Conservation (phyloP, 92 coral and sea anemone genomes). For the Epizoanthus fatuus region DNA sequence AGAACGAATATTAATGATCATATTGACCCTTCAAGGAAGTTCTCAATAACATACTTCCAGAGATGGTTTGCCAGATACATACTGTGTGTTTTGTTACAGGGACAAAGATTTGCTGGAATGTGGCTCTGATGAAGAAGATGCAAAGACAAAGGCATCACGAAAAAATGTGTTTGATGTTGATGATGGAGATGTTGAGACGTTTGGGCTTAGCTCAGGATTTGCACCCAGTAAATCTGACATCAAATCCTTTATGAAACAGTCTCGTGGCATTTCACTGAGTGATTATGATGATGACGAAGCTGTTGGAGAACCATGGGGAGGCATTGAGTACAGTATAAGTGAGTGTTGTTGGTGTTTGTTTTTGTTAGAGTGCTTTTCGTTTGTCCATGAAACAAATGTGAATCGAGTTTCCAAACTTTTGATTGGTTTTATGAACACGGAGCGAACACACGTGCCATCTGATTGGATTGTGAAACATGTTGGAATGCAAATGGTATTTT, state of each 20-base stretch:
- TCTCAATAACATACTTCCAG: too few relatives aligned
- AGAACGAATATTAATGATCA: too few relatives aligned
- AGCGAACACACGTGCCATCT: too few relatives aligned
- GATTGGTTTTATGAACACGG: too few relatives aligned
- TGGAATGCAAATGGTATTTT: too few relatives aligned
- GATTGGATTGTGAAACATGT: too few relatives aligned
- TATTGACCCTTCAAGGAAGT: too few relatives aligned
- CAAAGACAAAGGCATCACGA: slow-evolving; percentile 26
- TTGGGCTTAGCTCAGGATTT: slow-evolving; percentile 40
- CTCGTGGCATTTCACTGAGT: slow-evolving; percentile 33
- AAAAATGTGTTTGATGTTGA: slow-evolving; percentile 44
- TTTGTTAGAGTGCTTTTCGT: too few relatives aligned
- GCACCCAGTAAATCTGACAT: slow-evolving; percentile 47
- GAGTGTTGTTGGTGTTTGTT: background rate
- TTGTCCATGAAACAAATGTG: too few relatives aligned
- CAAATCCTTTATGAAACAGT: slow-evolving; percentile 34
- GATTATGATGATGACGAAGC: slow-evolving; percentile 39
- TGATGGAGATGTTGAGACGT: slow-evolving; percentile 34
- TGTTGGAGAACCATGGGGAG: slow-evolving; percentile 49
- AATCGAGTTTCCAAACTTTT: too few relatives aligned
- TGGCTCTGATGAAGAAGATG: slow-evolving; percentile 40
- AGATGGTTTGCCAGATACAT: too few relatives aligned
- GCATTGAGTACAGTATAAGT: slow-evolving; percentile 50
- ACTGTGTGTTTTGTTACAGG: background rate
- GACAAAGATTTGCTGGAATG: slow-evolving; percentile 15